These are phyloP conservation scores for Cydia strobilella DNA, from an alignment of 1,140 invertebrate species.

Conservation along the genomic window DNA sequence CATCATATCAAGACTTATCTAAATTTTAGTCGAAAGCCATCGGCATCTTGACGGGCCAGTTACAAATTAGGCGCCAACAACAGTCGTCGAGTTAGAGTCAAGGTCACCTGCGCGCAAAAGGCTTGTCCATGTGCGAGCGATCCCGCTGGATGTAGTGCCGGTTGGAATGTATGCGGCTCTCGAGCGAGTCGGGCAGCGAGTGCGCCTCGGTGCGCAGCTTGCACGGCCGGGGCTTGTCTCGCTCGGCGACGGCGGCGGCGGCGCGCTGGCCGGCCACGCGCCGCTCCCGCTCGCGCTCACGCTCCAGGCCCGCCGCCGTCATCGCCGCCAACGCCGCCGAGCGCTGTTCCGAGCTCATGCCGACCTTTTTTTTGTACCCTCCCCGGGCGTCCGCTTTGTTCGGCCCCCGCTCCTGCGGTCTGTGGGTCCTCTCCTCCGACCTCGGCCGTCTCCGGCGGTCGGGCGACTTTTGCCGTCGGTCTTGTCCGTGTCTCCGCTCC, in stretches of 20 bases:
- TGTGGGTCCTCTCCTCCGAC: not conserved
- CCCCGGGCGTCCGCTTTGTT: slow-evolving; percentile 36
- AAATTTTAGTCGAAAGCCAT: no score
- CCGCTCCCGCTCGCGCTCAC: slow-evolving; percentile 55
- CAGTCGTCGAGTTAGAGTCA: not conserved
- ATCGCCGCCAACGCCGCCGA: slow-evolving; percentile 88
- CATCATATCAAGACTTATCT: no score
- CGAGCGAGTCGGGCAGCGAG: slow-evolving; percentile 63
- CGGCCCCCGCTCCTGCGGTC: slow-evolving; percentile 19
- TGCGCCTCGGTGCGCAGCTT: slow-evolving; percentile 41
- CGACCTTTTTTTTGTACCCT: slow-evolving; percentile 35
- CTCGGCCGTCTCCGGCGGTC: not conserved
- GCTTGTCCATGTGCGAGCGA: slow-evolving; percentile 65
- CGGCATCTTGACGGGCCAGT: no score
- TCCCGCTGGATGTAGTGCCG: slow-evolving; percentile 71
- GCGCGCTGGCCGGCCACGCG: slow-evolving; percentile 60
- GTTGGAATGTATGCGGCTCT: slow-evolving; percentile 67
- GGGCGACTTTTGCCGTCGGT: not conserved
- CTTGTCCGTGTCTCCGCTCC: not conserved
- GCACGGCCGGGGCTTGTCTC: slow-evolving; percentile 46
- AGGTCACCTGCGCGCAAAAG: slow-evolving; percentile 62
- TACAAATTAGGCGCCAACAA: not conserved
- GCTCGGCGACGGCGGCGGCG: slow-evolving; percentile 49
- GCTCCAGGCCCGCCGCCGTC: slow-evolving; percentile 80
- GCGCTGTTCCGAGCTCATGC: slow-evolving; percentile 83